These are phyloP conservation scores for Pollenia griseotomentosa DNA, from an alignment of 2,888 invertebrate genomes.

Conservation along the genomic window DNA sequence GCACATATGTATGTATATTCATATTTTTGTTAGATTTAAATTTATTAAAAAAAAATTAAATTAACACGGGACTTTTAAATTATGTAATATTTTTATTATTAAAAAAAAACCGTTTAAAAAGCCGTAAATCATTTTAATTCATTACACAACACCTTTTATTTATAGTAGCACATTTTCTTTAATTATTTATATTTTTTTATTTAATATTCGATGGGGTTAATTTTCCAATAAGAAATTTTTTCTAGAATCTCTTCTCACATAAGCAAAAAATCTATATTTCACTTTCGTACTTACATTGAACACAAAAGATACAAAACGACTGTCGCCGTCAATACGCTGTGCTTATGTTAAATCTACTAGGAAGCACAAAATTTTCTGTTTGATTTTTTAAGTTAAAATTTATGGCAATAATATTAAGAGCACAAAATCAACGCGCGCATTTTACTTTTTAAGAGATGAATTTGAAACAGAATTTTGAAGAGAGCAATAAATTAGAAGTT, in stretches of 20 bases:
- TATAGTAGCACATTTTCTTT: not conserved
- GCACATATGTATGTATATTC: not conserved
- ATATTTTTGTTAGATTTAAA: not conserved
- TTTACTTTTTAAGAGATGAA: not conserved
- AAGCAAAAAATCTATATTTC: slow-evolving; percentile 1
- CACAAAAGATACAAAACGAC: slow-evolving; percentile 77
- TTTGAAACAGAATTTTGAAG: not conserved
- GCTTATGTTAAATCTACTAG: slow-evolving; percentile 29
- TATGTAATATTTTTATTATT: slow-evolving; percentile 37
- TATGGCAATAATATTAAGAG: not conserved
- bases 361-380: slow-evolving; percentile 13
- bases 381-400: slow-evolving; percentile 23
- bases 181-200: slow-evolving; percentile 17
- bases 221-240: slow-evolving; percentile 40
- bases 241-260: slow-evolving; percentile 46
- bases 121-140: not conserved
- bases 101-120: too few species aligned
- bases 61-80: slow-evolving; percentile 7
- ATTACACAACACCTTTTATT: slow-evolving; percentile 7
- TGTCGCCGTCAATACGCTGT: slow-evolving; percentile 47
- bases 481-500: not conserved
- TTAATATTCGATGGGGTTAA: slow-evolving; percentile 10
- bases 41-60: not conserved
- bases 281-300: slow-evolving; percentile 81
- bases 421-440: slow-evolving; percentile 17